phyloP scores from a whole-genome alignment of 92 coral and sea anemone species.

The Epizoanthus rinbou region DNA sequence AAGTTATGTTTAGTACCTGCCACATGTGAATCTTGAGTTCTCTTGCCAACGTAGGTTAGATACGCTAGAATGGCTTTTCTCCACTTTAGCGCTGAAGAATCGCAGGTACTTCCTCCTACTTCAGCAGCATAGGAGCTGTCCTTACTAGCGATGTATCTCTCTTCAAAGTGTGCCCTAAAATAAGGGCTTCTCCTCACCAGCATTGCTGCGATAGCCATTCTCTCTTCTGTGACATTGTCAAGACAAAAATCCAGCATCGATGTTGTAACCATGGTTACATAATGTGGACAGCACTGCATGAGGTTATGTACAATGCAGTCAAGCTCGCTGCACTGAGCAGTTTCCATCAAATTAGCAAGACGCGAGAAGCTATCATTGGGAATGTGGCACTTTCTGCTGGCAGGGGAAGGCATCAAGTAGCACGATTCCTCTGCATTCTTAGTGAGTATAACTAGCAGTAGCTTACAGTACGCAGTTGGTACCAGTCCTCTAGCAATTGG shows the following conservation, averaged over 20 bases:
- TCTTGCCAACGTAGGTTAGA: not conserved
- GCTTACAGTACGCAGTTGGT: conserved; percentile 48
- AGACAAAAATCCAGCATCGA: conserved; percentile 66
- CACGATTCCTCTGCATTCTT: conserved; percentile 23
- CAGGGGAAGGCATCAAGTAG: not conserved
- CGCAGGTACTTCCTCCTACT: not conserved
- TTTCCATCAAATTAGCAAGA: conserved; percentile 44
- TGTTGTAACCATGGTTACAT: conserved; percentile 45
- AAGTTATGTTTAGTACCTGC: not conserved
- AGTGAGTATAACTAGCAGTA: conserved; percentile 54
- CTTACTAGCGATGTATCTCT: conserved; percentile 44
- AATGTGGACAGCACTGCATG: conserved; percentile 46
- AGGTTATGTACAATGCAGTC: conserved; percentile 60
- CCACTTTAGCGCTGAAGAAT: not conserved
- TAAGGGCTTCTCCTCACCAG: conserved; percentile 52
- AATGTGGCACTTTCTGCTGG: not conserved
- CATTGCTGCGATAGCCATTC: conserved; percentile 71
- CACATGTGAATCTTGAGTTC: not conserved
- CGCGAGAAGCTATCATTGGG: conserved; percentile 24
- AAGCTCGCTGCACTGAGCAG: conserved; percentile 50
- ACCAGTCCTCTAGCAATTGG: conserved; percentile 1
- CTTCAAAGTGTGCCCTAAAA: conserved; percentile 71
- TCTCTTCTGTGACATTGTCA: conserved; percentile 57
- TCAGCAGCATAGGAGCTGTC: not conserved
- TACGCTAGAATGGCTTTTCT: conserved; percentile 25